A percentile compares a stretch with the other conserved stretches of the same genome.
Conservation (phyloP, 2,797 vertebrate genomes). For the Vultur gryphus region DNA sequence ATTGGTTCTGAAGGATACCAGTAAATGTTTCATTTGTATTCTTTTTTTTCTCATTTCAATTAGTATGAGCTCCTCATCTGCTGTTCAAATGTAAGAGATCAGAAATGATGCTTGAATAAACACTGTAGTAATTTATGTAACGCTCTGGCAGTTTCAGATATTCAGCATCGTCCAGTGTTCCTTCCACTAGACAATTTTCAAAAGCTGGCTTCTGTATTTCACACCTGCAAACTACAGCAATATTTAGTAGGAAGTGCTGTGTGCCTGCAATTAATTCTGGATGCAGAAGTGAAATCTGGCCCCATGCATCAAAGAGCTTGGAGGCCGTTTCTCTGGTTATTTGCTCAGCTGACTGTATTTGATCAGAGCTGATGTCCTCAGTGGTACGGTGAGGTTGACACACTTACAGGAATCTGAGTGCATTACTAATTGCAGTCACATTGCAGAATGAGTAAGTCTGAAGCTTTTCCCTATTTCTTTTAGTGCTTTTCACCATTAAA, state of each 20-base stretch:
- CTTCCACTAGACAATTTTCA: background rate
- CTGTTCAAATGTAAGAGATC: background rate
- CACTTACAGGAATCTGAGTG: background rate
- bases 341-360: conserved; percentile 62
- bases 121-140: background rate
- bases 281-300: conserved; percentile 13
- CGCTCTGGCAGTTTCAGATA: background rate
- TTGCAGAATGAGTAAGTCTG: background rate
- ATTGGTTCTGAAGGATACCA: background rate
- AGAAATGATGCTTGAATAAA: conserved; percentile 5
- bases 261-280: background rate
- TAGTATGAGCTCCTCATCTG: background rate
- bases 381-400: background rate
- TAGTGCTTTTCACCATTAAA: background rate
- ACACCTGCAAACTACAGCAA: conserved; percentile 48
- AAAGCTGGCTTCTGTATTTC: conserved; percentile 63
- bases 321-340: background rate
- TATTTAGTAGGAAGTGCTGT: conserved; percentile 19
- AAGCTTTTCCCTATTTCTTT: background rate
- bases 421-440: background rate
- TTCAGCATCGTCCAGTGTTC: background rate
- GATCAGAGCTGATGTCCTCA: conserved; percentile 1
- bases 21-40: background rate
- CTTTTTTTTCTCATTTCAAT: background rate
- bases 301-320: background rate